Conservation (phyloP, 1,140 invertebrate species). For the Hylaeus anthracinus region DNA sequence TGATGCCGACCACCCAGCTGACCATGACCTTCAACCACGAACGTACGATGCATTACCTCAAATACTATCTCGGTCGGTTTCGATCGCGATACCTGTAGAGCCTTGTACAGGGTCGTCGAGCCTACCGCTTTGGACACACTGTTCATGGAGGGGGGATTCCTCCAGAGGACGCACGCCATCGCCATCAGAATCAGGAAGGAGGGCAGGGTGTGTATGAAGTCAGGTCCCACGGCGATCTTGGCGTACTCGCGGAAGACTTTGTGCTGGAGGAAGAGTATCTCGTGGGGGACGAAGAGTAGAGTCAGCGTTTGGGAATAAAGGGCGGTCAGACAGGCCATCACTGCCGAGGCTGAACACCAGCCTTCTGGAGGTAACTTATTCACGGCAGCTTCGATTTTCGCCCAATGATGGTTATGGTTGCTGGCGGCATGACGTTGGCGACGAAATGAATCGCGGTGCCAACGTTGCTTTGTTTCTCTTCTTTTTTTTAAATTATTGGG, state of each 20-base stretch:
- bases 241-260: conserved; percentile 73
- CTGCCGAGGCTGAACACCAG: conserved; percentile 24
- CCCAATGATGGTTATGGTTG: conserved; percentile 18
- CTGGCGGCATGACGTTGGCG: conserved; percentile 28
- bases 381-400: conserved; percentile 3
- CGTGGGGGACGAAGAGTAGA: conserved; percentile 67
- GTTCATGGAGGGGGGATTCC: conserved; percentile 61
- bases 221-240: conserved; percentile 72
- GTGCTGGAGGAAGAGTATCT: conserved; percentile 72
- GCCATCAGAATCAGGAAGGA: conserved; percentile 69
- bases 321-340: conserved; percentile 72
- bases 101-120: conserved; percentile 51
- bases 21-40: conserved; percentile 58
- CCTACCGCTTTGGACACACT: conserved; percentile 29
- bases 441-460: conserved; percentile 46
- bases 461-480: conserved; percentile 28
- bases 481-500: too few species aligned
- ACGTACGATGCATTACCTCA: neutral
- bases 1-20: conserved; percentile 67
- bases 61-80: neutral
- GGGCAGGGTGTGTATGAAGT: conserved; percentile 76
- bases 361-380: conserved; percentile 24
- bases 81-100: conserved; percentile 64
- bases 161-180: conserved; percentile 64
- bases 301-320: conserved; percentile 67